Conservation (phyloP, 1,140 invertebrate species). For the Drosophila ficusphila region DNA sequence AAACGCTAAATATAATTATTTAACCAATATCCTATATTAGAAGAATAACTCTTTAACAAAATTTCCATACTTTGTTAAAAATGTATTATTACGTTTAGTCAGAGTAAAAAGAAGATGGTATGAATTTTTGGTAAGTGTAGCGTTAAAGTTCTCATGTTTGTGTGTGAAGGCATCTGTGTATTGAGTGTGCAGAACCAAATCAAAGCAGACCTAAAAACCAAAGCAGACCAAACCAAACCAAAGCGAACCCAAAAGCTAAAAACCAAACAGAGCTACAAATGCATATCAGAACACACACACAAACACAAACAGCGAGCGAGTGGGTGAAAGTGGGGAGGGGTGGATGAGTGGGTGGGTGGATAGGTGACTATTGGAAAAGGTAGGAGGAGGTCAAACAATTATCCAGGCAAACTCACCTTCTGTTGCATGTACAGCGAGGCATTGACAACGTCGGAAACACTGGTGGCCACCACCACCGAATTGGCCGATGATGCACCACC, state of each 20-base stretch:
- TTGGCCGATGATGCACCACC: conserved; percentile 47
- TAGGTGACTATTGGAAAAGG: no score
- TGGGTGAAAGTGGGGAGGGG: not conserved
- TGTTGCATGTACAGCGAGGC: conserved; percentile 82
- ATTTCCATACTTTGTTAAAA: no score
- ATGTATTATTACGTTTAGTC: not conserved
- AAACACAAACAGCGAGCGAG: conserved; percentile 17
- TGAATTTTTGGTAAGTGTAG: not conserved
- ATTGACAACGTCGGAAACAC: conserved; percentile 82
- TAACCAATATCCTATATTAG: no score
- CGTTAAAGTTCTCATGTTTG: conserved; percentile 12
- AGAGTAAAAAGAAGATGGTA: not conserved
- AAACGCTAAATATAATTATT: no score
- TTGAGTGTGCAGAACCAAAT: conserved; percentile 42
- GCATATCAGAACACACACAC: conserved; percentile 54
- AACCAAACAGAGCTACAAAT: conserved; percentile 67
- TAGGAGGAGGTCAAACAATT: conserved; percentile 8
- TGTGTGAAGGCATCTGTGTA: conserved; percentile 3
- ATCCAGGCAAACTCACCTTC: conserved; percentile 67
- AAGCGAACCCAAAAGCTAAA: conserved; percentile 52
- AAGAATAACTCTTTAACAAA: not conserved
- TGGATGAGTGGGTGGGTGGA: not conserved
- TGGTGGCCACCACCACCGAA: conserved; percentile 84
- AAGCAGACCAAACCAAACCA: conserved; percentile 50
- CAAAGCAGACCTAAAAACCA: conserved; percentile 46